Evolutionary conservation across 1,140 invertebrate genomes (phyloP), one percentile per base, ranked within the genome.

Genomic region (Arion vulgaris): DNA sequence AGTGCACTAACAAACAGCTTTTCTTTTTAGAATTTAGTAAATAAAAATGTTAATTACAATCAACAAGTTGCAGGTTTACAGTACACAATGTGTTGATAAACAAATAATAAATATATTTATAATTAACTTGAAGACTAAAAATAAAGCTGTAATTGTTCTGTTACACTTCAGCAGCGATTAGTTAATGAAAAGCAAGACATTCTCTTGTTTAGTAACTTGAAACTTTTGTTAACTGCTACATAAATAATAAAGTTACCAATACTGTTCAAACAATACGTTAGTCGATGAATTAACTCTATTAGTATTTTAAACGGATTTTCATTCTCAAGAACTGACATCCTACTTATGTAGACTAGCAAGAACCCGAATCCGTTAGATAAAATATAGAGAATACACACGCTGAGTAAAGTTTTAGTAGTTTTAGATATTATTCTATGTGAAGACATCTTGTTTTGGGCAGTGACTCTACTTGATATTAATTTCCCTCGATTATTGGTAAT

Each of bases 341-440:
- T 32, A 2, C 5, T 7, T 7, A 66, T 17, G 17, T 66, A 66
- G 7, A 32, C n/a, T 32, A 66, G 28, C 5, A 66, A 7, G 32
- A 32, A 66, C 28, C n/a, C 62, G 17, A 66, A 66, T 1, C 62
- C 62, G 28, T 28, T 66, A 34, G n/a, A 66, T 5, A 66, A 2
- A 66, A 66, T 34, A 17, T 32, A 66, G 4, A 66, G 62, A 4
- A 66, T 5, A 32, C 62, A 66, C 5, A 66, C 62, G 28, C 62
- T 66, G 62, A 66, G 4, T 66, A 66, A 66, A 66, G 62, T 32
- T 66, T 66, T 66, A 32, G 62, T 66, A 32, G 62, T 66, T 34
- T 17, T 66, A 32, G 62, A 66, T 2, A 23, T 32, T 4, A 2
- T 2, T 57, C 23, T 57, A 4, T 23, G n/a, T 1, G 62, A 32